Percentiles rank a stretch among this genome's conserved stretches.
Conservation (phyloP, 2,888 invertebrate species). For the Tetragonula carbonaria region DNA sequence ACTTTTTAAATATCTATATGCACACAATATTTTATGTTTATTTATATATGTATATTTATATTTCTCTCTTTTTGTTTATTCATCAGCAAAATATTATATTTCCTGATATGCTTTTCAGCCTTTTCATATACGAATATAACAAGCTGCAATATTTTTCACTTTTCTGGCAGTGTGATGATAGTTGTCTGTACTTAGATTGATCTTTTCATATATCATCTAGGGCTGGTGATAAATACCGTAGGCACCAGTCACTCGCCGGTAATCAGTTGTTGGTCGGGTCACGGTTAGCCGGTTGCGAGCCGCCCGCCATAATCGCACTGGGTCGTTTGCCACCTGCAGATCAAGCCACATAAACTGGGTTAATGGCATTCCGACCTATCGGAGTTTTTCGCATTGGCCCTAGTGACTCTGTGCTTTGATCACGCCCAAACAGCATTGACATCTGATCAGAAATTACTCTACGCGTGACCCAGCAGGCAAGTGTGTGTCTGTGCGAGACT, state of each 20-base stretch:
- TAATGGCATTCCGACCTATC: slow-evolving; percentile 83
- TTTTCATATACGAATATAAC: slow-evolving; percentile 70
- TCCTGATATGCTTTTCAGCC: slow-evolving; percentile 73
- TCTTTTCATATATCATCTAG: slow-evolving; percentile 81
- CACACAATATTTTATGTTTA: slow-evolving; percentile 65
- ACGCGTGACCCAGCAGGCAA: slow-evolving; percentile 84
- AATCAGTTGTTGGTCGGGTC: slow-evolving; percentile 82
- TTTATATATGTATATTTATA: slow-evolving; percentile 58
- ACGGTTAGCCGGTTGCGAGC: slow-evolving; percentile 82
- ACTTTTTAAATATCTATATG: slow-evolving; percentile 64
- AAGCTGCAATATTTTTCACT: slow-evolving; percentile 72
- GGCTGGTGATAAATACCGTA: slow-evolving; percentile 84
- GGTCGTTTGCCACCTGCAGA: slow-evolving; percentile 84
- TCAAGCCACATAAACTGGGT: slow-evolving; percentile 84
- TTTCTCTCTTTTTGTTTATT: slow-evolving; percentile 68
- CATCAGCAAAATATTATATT: slow-evolving; percentile 71
- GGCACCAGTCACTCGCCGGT: slow-evolving; percentile 84
- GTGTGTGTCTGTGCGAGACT: slow-evolving; percentile 81
- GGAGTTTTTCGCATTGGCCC: slow-evolving; percentile 80
- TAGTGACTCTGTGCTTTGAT: slow-evolving; percentile 83
- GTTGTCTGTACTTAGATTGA: slow-evolving; percentile 77
- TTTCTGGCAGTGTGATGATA: slow-evolving; percentile 76
- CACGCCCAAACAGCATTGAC: slow-evolving; percentile 81
- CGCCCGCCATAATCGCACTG: slow-evolving; percentile 83
- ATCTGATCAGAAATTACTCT: slow-evolving; percentile 80